These are phyloP conservation scores for Scleropages formosus DNA, from an alignment of 2,797 vertebrate species.

Conservation along the genomic window DNA sequence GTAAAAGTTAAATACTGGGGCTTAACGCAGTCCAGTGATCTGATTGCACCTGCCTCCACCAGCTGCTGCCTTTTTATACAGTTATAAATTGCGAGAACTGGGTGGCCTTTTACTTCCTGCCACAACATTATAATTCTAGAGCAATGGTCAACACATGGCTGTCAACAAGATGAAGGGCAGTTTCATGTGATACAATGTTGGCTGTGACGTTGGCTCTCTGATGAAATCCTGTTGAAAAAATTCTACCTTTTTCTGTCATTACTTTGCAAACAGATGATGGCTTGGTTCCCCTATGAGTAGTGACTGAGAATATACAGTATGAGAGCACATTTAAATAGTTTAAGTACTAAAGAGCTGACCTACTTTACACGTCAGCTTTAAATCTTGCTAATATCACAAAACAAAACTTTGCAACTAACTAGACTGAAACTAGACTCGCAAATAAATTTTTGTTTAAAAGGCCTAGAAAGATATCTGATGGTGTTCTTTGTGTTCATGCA, in stretches of 20 bases:
- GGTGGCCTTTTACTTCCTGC: neutral
- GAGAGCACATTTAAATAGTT: neutral
- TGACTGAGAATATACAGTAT: neutral
- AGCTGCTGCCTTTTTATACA: neutral
- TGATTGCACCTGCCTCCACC: neutral
- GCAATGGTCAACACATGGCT: neutral
- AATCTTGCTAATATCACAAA: neutral
- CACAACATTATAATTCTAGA: neutral
- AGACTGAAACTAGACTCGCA: too few relatives aligned
- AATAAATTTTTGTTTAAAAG: neutral
- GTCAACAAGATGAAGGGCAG: neutral
- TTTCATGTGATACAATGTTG: neutral
- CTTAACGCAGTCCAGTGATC: constrained; percentile 4
- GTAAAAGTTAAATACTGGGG: constrained; percentile 10
- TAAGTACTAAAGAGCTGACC: neutral
- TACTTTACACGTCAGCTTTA: neutral
- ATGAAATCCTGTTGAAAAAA: too few relatives aligned
- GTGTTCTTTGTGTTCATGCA: too few relatives aligned
- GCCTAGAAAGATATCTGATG: too few relatives aligned
- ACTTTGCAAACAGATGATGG: too few relatives aligned
- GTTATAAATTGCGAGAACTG: neutral
- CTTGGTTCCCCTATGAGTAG: neutral
- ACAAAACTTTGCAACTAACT: neutral
- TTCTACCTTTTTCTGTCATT: too few relatives aligned
- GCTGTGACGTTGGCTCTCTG: neutral